Conservation (phyloP, 2,888 invertebrate genomes). For the Patella pellucida region DNA sequence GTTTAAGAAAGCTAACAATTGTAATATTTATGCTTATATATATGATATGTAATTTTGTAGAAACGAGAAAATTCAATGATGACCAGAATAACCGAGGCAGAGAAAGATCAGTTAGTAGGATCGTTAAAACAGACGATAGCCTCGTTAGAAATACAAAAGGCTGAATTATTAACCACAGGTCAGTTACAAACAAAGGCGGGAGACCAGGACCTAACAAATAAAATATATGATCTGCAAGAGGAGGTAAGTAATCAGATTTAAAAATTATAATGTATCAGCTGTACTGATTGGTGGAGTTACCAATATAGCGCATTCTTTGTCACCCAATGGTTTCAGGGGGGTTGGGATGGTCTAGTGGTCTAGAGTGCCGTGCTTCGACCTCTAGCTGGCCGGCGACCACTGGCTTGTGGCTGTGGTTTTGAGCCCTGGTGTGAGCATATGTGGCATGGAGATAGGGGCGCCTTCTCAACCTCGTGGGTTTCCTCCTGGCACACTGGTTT, state of each 20-base stretch:
- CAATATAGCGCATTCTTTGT: too few species aligned
- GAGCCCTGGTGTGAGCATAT: too few species aligned
- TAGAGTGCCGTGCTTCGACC: too few species aligned
- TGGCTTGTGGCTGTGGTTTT: too few species aligned
- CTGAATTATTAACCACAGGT: slow-evolving; percentile 93
- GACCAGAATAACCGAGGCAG: slow-evolving; percentile 92
- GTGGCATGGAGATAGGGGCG: too few species aligned
- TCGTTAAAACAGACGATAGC: slow-evolving; percentile 95
- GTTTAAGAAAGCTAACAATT: too few species aligned
- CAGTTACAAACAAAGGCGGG: slow-evolving; percentile 86
- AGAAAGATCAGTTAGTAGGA: slow-evolving; percentile 92
- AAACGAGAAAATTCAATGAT: slow-evolving; percentile 93
- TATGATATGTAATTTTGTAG: slow-evolving; percentile 61
- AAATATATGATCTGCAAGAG: slow-evolving; percentile 91
- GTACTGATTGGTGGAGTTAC: too few species aligned
- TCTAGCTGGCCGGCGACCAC: too few species aligned
- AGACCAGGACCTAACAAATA: slow-evolving; percentile 91
- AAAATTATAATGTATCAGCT: not conserved
- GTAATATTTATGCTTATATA: too few species aligned
- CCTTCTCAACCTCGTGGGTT: too few species aligned
- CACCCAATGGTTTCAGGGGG: not conserved
- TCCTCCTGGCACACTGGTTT: too few species aligned
- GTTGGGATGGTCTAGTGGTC: too few species aligned
- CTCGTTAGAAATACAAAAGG: slow-evolving; percentile 90
- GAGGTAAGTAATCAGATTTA: slow-evolving; percentile 77